A percentile compares a stretch with the other conserved stretches of the same genome.
Evolutionary conservation across 2,797 vertebrate species (phyloP).

Genomic region (Cephalopachus bancanus): DNA sequence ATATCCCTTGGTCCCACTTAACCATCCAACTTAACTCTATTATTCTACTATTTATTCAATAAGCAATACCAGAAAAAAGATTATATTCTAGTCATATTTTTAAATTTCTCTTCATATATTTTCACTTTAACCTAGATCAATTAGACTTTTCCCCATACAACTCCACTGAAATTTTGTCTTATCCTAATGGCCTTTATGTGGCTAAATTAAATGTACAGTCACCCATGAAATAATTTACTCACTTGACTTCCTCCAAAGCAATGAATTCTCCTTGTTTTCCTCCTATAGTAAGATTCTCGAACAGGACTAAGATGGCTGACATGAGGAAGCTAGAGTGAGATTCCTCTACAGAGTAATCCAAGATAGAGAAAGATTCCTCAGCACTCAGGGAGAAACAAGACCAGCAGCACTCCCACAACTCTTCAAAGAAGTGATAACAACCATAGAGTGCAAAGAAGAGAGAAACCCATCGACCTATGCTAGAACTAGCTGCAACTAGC

Average conservation of each 20-base stretch:
- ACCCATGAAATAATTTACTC: neutral
- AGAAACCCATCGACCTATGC: no score
- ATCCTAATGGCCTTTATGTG: neutral
- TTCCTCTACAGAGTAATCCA: no score
- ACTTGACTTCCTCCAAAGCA: neutral
- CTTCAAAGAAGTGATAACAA: no score
- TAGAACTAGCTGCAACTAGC: no score
- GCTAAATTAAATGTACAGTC: neutral
- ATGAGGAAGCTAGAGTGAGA: no score
- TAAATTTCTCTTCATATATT: neutral
- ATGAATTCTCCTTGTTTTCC: neutral
- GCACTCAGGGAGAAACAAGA: no score
- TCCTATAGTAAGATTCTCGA: neutral
- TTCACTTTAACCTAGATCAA: neutral
- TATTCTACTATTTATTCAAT: neutral
- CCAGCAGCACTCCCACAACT: no score
- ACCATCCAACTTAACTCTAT: neutral
- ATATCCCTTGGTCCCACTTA: neutral
- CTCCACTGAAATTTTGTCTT: neutral
- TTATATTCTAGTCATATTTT: neutral
- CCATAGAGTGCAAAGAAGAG: no score
- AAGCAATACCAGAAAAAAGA: neutral
- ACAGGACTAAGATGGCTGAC: no score
- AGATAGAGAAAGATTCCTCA: no score
- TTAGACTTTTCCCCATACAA: neutral